A percentile compares a stretch with the other conserved stretches of the same genome.
phyloP scores from a whole-genome alignment of 2,888 invertebrate species.

The Tromatobia lineatoria region DNA sequence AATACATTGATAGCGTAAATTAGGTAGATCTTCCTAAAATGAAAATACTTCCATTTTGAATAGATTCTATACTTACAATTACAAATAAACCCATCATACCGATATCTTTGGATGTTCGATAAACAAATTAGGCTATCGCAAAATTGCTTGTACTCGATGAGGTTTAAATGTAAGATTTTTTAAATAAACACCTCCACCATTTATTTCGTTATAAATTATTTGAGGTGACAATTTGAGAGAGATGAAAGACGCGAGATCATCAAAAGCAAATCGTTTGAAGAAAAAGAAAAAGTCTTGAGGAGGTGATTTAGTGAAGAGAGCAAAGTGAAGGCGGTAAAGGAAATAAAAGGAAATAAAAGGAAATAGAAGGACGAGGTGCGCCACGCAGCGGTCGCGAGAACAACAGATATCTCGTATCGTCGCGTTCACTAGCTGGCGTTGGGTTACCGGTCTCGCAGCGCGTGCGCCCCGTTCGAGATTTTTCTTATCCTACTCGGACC shows the following conservation, averaged over 20 bases:
- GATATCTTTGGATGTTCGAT: too few relatives aligned
- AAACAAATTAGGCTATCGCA: too few relatives aligned
- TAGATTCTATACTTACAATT: too few relatives aligned
- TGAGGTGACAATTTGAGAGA: constrained; percentile 22
- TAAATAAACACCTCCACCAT: too few relatives aligned
- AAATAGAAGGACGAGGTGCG: constrained; percentile 37
- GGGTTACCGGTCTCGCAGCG: constrained; percentile 48
- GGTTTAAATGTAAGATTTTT: too few relatives aligned
- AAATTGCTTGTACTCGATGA: too few relatives aligned
- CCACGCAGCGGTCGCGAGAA: constrained; percentile 45
- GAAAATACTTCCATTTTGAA: too few relatives aligned
- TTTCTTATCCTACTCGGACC: constrained; percentile 58
- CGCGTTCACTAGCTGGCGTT: constrained; percentile 49
- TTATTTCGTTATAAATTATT: too few relatives aligned
- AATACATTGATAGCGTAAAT: too few relatives aligned
- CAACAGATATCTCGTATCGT: constrained; percentile 49
- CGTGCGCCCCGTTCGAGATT: constrained; percentile 56
- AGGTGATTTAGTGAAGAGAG: constrained; percentile 15
- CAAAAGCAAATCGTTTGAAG: constrained; percentile 50
- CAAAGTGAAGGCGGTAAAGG: constrained; percentile 11
- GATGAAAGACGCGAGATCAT: constrained; percentile 45
- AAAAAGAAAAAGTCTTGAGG: constrained; percentile 30
- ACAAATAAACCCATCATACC: too few relatives aligned
- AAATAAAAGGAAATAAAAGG: constrained; percentile 38
- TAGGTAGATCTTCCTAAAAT: too few relatives aligned